Percentiles rank a stretch among this genome's conserved stretches.
These are phyloP conservation scores for Cataglyphis altisquamis DNA, from an alignment of 2,888 invertebrate genomes.

Conservation along the genomic window DNA sequence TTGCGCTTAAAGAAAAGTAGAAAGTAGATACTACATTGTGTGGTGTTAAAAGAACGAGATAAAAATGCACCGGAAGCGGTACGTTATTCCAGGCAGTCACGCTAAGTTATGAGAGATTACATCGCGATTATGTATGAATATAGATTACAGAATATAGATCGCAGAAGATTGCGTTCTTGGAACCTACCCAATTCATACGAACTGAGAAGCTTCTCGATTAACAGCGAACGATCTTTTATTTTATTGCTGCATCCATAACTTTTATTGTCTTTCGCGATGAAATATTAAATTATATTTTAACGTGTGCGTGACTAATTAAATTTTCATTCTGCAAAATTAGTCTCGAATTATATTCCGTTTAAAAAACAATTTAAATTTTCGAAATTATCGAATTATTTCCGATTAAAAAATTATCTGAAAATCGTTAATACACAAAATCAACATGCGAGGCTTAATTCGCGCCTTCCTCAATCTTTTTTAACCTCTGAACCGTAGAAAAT, in stretches of 20 bases:
- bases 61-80: slow-evolving; percentile 33
- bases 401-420: background rate
- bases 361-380: background rate
- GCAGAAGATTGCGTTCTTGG: slow-evolving; percentile 48
- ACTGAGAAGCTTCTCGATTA: slow-evolving; percentile 39
- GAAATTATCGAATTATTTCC: background rate
- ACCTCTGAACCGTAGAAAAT: background rate
- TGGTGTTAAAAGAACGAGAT: slow-evolving; percentile 31
- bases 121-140: slow-evolving; percentile 39
- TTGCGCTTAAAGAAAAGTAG: slow-evolving; percentile 5
- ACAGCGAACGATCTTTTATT: slow-evolving; percentile 27
- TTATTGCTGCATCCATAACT: background rate
- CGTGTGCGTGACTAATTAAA: background rate
- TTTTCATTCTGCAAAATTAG: background rate
- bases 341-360: background rate
- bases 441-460: background rate
- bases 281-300: slow-evolving; percentile 31
- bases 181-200: slow-evolving; percentile 21
- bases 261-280: slow-evolving; percentile 6
- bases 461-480: background rate
- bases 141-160: slow-evolving; percentile 27
- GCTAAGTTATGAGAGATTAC: slow-evolving; percentile 51
- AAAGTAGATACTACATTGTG: background rate
- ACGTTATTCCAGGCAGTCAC: slow-evolving; percentile 53
- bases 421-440: background rate